Conservation (phyloP, 2,113 vertebrate species). For the Oncorhynchus kisutch region DNA sequence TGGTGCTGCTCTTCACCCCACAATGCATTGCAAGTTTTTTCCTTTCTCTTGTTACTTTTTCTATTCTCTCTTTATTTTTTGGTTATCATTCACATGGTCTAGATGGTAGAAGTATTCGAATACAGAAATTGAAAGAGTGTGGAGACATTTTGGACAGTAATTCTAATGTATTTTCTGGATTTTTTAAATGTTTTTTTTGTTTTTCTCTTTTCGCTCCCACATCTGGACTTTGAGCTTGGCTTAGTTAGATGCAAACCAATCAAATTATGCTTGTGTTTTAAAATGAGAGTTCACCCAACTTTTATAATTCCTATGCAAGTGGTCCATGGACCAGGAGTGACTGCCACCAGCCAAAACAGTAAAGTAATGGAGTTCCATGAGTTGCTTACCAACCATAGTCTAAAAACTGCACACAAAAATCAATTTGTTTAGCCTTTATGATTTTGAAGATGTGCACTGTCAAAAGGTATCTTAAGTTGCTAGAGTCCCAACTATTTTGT, state of each 20-base stretch:
- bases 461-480: no score
- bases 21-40: constrained; percentile 79
- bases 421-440: no score
- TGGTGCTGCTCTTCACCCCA: constrained; percentile 64
- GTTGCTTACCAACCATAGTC: no score
- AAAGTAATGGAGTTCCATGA: no score
- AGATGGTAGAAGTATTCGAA: constrained; percentile 11
- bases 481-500: no score
- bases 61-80: constrained; percentile 20
- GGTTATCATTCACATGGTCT: constrained; percentile 9
- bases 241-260: constrained; percentile 63
- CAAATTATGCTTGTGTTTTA: constrained; percentile 66
- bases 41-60: constrained; percentile 18
- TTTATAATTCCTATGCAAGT: constrained; percentile 39
- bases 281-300: constrained; percentile 50
- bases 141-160: constrained; percentile 52
- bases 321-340: constrained; percentile 41
- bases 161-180: constrained; percentile 39
- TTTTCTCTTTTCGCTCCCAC: constrained; percentile 25
- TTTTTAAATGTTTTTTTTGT: constrained; percentile 55
- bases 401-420: no score
- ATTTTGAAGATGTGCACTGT: no score
- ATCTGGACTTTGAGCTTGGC: constrained; percentile 65
- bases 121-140: constrained; percentile 45
- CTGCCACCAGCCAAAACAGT: constrained; percentile 30